Base-by-base conservation (phyloP, 1,140 invertebrate species). In the Drosophila cardini region DNA sequence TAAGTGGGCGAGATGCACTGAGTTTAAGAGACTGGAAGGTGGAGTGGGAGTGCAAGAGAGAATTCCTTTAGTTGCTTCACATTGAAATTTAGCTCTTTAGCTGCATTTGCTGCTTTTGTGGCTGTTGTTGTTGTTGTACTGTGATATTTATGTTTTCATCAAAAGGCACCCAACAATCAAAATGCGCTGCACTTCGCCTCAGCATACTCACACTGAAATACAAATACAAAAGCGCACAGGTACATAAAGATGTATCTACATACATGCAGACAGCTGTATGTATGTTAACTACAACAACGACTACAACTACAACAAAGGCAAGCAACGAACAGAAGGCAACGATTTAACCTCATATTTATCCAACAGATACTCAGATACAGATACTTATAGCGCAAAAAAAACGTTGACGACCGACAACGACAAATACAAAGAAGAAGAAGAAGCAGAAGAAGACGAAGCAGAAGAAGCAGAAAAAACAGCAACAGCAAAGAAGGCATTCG, bases 261-360 rank as follows among this genome's bases (percentile, higher is more conserved):
- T 30, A 63, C 34, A 58, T 15, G 46, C 6, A 55, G 43, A 62
- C 55, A 79, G 21, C 36, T 48, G 16, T 65, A 21, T n/a, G 34
- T 57, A 48, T 74, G 50, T 53, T 71, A 45, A 65, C 50, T 74
- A 43, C 42, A 38, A 52, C 61, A 70, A 36, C 43, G 26, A 26
- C 48, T 30, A 50, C 46, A 50, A 30, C 46, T 30, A 50, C 46
- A 30, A 50, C 38, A 64, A 30, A 43, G 26, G 7, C 48, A 13
- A 64, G 16, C 55, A 65, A 43, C 64, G 53, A 70, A 63, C 81
- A 91, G 78, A 80, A 90, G 80, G 82, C 87, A 90, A 81, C 84
- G 81, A 65, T 90, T 91, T 91, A 91, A 91, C 90, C 90, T 91
- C 90, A 91, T 91, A 91, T 91, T 91, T 91, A 91, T 89, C 90